A percentile compares a stretch with the other conserved stretches of the same genome.
phyloP scores from a whole-genome alignment of 2,113 vertebrate species.

The Etheostoma cragini region DNA sequence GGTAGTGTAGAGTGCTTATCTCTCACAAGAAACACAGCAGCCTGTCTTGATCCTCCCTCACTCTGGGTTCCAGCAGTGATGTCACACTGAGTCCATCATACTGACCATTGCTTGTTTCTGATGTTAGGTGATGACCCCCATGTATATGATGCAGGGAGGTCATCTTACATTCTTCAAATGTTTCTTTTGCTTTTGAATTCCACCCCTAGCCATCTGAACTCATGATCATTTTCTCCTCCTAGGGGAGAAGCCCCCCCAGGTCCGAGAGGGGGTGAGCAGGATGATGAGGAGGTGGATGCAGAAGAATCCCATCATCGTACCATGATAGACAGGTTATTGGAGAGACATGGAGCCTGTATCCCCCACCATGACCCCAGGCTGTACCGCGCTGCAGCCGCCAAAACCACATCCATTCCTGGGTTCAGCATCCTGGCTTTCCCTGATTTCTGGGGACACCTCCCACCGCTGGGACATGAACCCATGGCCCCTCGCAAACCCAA shows the following conservation, averaged over 20 bases:
- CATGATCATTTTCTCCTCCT: background rate
- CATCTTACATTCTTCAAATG: too few relatives aligned
- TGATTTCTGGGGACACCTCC: constrained; percentile 92
- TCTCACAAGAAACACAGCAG: too few relatives aligned
- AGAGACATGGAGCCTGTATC: constrained; percentile 73
- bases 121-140: too few relatives aligned
- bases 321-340: constrained; percentile 79
- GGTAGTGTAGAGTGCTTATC: too few relatives aligned
- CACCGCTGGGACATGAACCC: constrained; percentile 78
- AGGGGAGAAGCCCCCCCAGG: constrained; percentile 19
- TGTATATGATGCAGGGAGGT: too few relatives aligned
- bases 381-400: constrained; percentile 80
- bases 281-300: constrained; percentile 33
- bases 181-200: background rate
- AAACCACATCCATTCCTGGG: constrained; percentile 85
- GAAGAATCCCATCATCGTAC: constrained; percentile 38
- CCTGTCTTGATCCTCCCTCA: too few relatives aligned
- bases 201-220: background rate
- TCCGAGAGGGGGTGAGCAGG: constrained; percentile 11
- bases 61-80: too few relatives aligned
- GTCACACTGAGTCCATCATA: too few relatives aligned
- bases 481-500: constrained; percentile 84
- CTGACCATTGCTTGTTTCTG: too few relatives aligned
- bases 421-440: constrained; percentile 90
- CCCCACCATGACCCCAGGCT: constrained; percentile 86